A percentile compares a stretch with the other conserved stretches of the same genome.
Conservation (phyloP, 2,888 invertebrate species). For the Xanthia togata region DNA sequence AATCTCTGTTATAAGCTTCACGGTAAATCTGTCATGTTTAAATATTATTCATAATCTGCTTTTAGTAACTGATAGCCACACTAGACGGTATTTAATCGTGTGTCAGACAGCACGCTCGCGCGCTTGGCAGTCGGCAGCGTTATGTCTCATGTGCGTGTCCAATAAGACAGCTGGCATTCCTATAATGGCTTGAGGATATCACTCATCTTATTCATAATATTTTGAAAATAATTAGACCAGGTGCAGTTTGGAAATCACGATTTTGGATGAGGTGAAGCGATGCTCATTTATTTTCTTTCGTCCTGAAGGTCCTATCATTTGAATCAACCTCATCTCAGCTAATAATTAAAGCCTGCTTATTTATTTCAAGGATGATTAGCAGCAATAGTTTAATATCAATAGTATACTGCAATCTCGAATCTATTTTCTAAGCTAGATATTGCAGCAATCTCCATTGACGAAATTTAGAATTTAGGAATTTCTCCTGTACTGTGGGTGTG, state of each 20-base stretch:
- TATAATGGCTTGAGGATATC: background rate
- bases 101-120: background rate
- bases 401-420: background rate
- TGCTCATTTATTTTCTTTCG: background rate
- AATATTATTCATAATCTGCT: slow-evolving; percentile 3
- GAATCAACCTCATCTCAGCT: background rate
- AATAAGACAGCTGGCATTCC: slow-evolving; percentile 32
- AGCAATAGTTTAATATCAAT: background rate
- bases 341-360: background rate
- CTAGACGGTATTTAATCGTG: slow-evolving; percentile 7
- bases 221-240: background rate
- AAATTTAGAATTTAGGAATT: no score
- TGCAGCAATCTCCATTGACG: background rate
- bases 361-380: background rate
- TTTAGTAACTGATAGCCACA: slow-evolving; percentile 5
- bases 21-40: slow-evolving; percentile 7
- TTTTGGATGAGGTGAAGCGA: background rate
- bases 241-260: background rate
- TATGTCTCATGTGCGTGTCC: slow-evolving; percentile 16
- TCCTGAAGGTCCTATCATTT: no score
- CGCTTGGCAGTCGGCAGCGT: slow-evolving; percentile 23
- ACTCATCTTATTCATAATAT: slow-evolving; percentile 9
- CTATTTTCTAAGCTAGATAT: background rate
- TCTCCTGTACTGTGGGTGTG: no score
- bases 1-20: background rate